Conservation (phyloP, 2,113 vertebrate genomes). For the Hucho hucho region DNA sequence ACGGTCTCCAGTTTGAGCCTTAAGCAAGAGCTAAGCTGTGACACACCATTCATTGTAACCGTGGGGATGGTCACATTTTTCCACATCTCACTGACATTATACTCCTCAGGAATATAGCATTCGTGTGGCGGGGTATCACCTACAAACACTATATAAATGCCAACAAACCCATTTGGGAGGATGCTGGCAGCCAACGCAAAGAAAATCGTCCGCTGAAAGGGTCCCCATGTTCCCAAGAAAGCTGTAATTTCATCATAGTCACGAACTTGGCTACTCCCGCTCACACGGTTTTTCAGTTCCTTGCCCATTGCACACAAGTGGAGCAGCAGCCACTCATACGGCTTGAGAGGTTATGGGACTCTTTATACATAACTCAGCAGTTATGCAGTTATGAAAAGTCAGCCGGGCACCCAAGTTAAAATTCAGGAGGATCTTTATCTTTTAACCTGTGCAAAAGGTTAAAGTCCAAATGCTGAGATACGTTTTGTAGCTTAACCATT, state of each 20-base stretch:
- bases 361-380: too few relatives aligned
- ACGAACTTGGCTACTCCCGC: constrained; percentile 3
- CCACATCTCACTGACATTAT: constrained; percentile 56
- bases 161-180: constrained; percentile 62
- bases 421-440: too few relatives aligned
- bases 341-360: too few relatives aligned
- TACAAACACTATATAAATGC: constrained; percentile 64
- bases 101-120: constrained; percentile 57
- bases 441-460: too few relatives aligned
- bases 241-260: constrained; percentile 76
- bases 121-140: constrained; percentile 59
- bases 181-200: constrained; percentile 57
- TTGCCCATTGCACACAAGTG: background rate
- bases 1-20: constrained; percentile 60
- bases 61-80: constrained; percentile 54
- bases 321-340: too few relatives aligned
- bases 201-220: constrained; percentile 74
- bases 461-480: too few relatives aligned
- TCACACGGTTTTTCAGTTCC: background rate
- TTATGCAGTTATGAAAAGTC: too few relatives aligned
- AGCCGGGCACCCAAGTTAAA: too few relatives aligned
- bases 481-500: too few relatives aligned
- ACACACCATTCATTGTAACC: constrained; percentile 34
- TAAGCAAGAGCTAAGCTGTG: constrained; percentile 56
- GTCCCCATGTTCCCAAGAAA: constrained; percentile 75